A percentile compares a stretch with the other conserved stretches of the same genome.
Conservation (phyloP, 2,113 vertebrate genomes). For the Zosterops japonicus region DNA sequence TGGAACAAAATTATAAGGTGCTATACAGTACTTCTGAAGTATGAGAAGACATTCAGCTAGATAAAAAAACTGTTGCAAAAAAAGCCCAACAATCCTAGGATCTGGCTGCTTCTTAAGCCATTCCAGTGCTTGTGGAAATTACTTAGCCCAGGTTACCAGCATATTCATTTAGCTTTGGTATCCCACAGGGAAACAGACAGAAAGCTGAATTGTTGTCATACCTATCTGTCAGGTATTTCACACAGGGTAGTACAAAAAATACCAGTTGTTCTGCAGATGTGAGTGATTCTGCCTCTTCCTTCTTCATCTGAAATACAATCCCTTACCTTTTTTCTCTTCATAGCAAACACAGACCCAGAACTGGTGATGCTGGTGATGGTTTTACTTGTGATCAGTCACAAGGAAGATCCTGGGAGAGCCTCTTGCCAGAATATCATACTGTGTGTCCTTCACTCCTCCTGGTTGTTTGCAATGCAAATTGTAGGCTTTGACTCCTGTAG, state of each 20-base stretch:
- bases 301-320: background rate
- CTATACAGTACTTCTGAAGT: background rate
- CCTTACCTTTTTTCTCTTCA: background rate
- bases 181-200: background rate
- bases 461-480: slow-evolving; percentile 81
- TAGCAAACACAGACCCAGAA: background rate
- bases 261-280: background rate
- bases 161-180: background rate
- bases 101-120: background rate
- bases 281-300: background rate
- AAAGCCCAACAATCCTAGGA: background rate
- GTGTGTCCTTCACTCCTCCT: slow-evolving; percentile 56
- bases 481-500: slow-evolving; percentile 43
- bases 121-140: background rate
- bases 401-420: slow-evolving; percentile 23
- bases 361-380: background rate
- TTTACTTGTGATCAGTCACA: slow-evolving; percentile 2
- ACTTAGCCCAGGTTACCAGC: background rate
- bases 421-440: slow-evolving; percentile 62
- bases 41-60: background rate
- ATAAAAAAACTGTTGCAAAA: background rate
- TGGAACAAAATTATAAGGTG: background rate
- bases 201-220: background rate
- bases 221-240: background rate
- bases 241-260: background rate